phyloP scores from a whole-genome alignment of 2,113 vertebrate species.

The Meles meles region DNA sequence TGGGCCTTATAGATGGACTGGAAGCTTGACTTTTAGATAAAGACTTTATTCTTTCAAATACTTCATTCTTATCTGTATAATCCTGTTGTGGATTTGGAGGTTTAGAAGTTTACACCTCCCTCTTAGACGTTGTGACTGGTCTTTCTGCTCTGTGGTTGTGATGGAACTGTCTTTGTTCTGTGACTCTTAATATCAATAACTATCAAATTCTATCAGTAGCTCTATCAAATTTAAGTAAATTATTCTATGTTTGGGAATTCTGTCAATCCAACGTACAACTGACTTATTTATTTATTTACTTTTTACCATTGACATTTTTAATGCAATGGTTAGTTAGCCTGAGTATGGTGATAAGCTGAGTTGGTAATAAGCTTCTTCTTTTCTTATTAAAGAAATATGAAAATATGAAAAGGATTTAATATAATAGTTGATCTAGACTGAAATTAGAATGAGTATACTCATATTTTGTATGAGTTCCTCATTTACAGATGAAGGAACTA shows the following conservation, averaged over 20 bases:
- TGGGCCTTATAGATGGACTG: background rate
- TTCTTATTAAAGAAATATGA: background rate
- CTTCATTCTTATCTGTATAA: background rate
- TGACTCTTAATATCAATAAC: background rate
- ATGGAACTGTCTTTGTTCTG: background rate
- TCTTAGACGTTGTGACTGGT: background rate
- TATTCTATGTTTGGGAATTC: background rate
- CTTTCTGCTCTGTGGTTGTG: background rate
- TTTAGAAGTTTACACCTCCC: background rate
- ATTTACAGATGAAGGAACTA: background rate
- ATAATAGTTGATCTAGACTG: background rate
- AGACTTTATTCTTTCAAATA: background rate
- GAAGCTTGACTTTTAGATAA: background rate
- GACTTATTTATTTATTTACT: background rate
- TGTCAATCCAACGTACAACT: background rate
- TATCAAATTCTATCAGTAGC: background rate
- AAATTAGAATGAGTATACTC: background rate
- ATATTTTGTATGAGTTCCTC: background rate
- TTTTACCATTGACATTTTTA: background rate
- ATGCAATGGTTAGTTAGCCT: background rate
- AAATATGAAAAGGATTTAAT: background rate
- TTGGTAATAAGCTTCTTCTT: background rate
- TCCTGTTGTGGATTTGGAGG: background rate
- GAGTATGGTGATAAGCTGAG: background rate
- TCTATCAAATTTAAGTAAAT: background rate